Evolutionary conservation across 2,888 invertebrate genomes (phyloP).

Genomic region (Pomacea canaliculata): DNA sequence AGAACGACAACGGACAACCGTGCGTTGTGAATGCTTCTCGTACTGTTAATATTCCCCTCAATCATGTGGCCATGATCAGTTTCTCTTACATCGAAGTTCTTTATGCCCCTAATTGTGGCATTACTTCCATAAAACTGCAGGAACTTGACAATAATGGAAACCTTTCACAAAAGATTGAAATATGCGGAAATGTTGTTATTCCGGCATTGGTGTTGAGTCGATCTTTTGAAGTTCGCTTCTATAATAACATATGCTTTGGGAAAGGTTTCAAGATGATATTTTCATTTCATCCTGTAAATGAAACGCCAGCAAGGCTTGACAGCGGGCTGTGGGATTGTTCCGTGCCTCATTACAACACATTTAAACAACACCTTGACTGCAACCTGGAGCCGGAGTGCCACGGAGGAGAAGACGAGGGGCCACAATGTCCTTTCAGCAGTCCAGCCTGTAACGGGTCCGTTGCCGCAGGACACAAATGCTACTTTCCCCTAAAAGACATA

Average conservation of each 20-base stretch:
- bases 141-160: too few species aligned
- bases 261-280: background rate
- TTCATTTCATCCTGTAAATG: background rate
- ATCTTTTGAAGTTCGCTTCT: background rate
- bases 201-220: background rate
- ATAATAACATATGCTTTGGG: background rate
- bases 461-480: conserved; percentile 14
- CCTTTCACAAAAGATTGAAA: too few species aligned
- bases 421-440: conserved; percentile 15
- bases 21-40: too few species aligned
- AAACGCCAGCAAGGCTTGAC: background rate
- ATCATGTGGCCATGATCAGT: too few species aligned
- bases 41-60: too few species aligned
- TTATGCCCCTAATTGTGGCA: too few species aligned
- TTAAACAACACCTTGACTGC: conserved; percentile 13
- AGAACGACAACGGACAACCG: too few species aligned
- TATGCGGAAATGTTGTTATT: too few species aligned
- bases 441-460: conserved; percentile 4
- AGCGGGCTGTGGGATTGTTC: conserved; percentile 12
- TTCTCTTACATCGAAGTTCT: too few species aligned
- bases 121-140: too few species aligned
- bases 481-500: background rate
- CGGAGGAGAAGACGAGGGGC: conserved; percentile 9
- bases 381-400: conserved; percentile 11
- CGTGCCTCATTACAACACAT: conserved; percentile 8